Conservation (phyloP, 2,113 vertebrate species). For the Fregata magnificens region DNA sequence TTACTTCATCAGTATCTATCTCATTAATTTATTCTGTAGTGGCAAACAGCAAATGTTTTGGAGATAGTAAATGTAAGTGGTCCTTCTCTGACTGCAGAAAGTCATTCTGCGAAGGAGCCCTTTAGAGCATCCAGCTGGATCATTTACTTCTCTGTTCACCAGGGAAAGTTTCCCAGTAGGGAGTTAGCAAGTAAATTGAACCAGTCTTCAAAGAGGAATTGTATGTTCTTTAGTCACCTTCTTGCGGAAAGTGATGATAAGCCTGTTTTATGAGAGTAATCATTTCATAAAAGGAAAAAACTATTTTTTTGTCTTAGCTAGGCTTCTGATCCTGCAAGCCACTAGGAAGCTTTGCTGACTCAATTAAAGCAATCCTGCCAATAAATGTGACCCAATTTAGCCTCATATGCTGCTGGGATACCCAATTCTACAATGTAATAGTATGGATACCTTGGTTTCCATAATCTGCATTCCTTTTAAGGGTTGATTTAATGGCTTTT, state of each 20-base stretch:
- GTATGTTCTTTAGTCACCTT: background rate
- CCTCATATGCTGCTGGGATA: background rate
- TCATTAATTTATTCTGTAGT: background rate
- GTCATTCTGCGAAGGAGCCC: background rate
- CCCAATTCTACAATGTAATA: background rate
- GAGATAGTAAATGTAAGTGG: background rate
- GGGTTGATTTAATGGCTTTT: background rate
- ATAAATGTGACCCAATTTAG: background rate
- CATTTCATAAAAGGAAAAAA: background rate
- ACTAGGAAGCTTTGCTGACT: background rate
- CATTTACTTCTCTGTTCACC: background rate
- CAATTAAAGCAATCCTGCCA: background rate
- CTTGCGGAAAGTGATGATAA: background rate
- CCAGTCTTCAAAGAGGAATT: background rate
- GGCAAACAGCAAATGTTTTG: background rate
- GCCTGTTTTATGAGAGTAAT: background rate
- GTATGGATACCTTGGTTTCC: background rate
- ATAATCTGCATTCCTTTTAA: background rate
- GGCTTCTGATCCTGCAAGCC: background rate
- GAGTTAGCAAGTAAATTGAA: background rate
- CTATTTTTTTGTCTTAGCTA: background rate
- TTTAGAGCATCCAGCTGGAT: background rate
- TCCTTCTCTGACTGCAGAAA: background rate
- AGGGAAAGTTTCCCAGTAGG: background rate
- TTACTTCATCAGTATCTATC: background rate